phyloP scores from a whole-genome alignment of 2,113 vertebrate species.

The Circaetus cinerascens region DNA sequence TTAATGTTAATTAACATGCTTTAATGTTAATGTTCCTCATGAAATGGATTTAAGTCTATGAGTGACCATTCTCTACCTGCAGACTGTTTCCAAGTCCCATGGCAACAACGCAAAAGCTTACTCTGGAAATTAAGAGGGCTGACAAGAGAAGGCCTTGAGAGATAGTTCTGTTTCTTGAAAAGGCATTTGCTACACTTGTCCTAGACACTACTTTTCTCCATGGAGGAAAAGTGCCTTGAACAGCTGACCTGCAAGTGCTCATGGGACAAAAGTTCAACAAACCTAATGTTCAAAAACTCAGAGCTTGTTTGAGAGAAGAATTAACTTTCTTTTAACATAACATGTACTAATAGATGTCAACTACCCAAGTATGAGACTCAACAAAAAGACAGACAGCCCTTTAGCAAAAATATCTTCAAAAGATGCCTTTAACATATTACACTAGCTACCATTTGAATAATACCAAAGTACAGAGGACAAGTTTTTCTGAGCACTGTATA shows the following conservation, averaged over 20 bases:
- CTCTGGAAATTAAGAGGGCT: neutral
- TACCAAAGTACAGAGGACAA: neutral
- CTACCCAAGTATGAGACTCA: neutral
- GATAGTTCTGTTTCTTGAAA: neutral
- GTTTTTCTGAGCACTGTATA: neutral
- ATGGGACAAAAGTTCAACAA: neutral
- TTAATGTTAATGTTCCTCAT: slow-evolving; percentile 23
- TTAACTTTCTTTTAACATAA: neutral
- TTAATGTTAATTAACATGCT: slow-evolving; percentile 55
- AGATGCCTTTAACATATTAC: neutral
- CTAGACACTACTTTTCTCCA: neutral
- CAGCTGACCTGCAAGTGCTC: neutral
- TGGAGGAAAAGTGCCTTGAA: neutral
- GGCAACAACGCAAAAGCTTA: neutral
- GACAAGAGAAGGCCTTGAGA: neutral
- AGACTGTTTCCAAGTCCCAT: neutral
- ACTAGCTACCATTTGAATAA: neutral
- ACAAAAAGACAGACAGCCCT: neutral
- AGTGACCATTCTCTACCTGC: neutral
- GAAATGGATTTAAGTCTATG: neutral
- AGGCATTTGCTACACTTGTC: neutral
- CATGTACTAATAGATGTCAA: neutral
- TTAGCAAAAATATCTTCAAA: neutral
- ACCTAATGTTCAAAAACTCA: neutral
- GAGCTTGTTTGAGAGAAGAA: neutral